A percentile compares a stretch with the other conserved stretches of the same genome.
phyloP scores from a whole-genome alignment of 2,888 invertebrate species.

The Drosophila mercatorum region DNA sequence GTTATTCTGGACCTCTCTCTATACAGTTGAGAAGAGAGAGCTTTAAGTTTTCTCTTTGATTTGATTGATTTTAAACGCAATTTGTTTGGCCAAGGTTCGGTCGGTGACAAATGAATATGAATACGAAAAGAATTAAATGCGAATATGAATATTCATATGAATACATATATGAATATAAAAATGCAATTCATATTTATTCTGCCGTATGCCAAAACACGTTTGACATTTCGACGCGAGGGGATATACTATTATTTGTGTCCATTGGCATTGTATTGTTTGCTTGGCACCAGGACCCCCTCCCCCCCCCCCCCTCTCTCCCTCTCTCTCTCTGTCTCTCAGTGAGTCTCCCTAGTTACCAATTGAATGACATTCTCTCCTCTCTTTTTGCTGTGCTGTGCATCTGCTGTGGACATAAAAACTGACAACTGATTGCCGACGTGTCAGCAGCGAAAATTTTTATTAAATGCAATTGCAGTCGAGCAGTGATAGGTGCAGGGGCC shows the following conservation, averaged over 20 bases:
- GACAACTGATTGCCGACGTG: conserved; percentile 78
- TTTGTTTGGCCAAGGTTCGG: neutral
- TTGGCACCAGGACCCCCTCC: neutral
- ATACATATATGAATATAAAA: conserved; percentile 35
- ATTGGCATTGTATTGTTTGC: conserved; percentile 31
- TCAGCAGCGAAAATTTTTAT: conserved; percentile 60
- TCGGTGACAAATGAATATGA: conserved; percentile 18
- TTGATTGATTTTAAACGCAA: neutral
- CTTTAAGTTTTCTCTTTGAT: neutral
- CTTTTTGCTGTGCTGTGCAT: conserved; percentile 46
- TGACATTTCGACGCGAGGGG: conserved; percentile 52
- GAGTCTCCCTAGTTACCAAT: conserved; percentile 5
- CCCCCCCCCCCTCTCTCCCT: neutral
- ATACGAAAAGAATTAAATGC: conserved; percentile 23
- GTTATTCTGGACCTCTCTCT: neutral
- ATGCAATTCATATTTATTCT: conserved; percentile 58
- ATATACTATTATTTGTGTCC: neutral
- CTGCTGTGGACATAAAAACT: conserved; percentile 65
- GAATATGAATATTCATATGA: conserved; percentile 24
- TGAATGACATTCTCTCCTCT: conserved; percentile 25
- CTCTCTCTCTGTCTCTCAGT: neutral
- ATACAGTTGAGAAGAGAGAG: neutral
- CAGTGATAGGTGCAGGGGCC: neutral
- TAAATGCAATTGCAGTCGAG: conserved; percentile 66
- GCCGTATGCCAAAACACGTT: conserved; percentile 52